Percentiles rank a stretch among this genome's conserved stretches.
These are phyloP conservation scores for Nannoperca australis DNA, from an alignment of 2,797 vertebrate species.

Conservation along the genomic window DNA sequence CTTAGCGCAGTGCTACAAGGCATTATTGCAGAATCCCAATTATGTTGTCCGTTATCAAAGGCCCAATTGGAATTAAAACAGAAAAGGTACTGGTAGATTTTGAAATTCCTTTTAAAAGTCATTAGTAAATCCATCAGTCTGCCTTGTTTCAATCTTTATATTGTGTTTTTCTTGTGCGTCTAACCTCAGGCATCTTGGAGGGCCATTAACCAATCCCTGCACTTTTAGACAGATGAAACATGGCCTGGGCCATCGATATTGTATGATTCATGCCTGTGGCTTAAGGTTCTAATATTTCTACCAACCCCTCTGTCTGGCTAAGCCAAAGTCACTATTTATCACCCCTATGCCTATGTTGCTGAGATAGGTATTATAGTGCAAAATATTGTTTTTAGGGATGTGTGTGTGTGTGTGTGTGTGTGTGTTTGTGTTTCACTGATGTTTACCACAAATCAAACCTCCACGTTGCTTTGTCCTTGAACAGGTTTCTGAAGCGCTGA, in stretches of 20 bases:
- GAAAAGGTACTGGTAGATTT: neutral
- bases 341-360: constrained; percentile 54
- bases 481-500: constrained; percentile 34
- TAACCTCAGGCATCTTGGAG: constrained; percentile 60
- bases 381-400: constrained; percentile 57
- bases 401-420: constrained; percentile 21
- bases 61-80: neutral
- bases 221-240: constrained; percentile 72
- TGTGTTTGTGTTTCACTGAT: constrained; percentile 15
- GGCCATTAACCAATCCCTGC: constrained; percentile 62
- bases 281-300: constrained; percentile 75
- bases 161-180: constrained; percentile 38
- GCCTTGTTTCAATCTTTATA: constrained; percentile 57
- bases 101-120: neutral
- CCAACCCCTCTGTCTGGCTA: constrained; percentile 64
- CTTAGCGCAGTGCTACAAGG: too few species aligned
- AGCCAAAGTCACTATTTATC: constrained; percentile 71
- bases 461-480: constrained; percentile 59
- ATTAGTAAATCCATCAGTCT: constrained; percentile 27
- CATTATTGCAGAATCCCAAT: neutral
- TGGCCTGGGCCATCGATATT: constrained; percentile 53
- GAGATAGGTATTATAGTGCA: constrained; percentile 51
- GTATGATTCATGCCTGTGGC: constrained; percentile 76
- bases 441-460: constrained; percentile 56
- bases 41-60: neutral